Conservation (phyloP, 2,888 invertebrate genomes). For the Julus scandinavius region DNA sequence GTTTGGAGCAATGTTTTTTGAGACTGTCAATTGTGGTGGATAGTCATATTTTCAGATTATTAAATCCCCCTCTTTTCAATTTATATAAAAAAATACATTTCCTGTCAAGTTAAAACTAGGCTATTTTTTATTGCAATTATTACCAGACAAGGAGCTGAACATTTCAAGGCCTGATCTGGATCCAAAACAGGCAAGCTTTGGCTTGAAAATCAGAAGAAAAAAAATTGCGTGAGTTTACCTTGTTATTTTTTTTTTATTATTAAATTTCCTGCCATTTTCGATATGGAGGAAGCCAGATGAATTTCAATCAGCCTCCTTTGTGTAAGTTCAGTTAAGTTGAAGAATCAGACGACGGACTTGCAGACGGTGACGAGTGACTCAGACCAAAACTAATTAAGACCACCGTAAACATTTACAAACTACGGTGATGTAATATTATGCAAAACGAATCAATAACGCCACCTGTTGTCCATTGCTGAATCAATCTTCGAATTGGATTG, state of each 20-base stretch:
- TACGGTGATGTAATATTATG: neutral
- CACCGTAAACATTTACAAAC: no score
- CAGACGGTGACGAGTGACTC: neutral
- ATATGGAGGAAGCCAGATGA: neutral
- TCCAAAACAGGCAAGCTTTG: neutral
- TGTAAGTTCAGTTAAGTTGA: neutral
- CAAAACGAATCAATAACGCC: neutral
- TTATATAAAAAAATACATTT: neutral
- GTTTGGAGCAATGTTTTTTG: no score
- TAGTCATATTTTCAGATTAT: no score
- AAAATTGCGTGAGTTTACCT: neutral
- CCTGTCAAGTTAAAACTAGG: neutral
- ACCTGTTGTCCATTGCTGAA: neutral
- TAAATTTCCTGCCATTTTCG: slow-evolving; percentile 12
- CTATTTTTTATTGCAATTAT: neutral
- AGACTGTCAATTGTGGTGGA: no score
- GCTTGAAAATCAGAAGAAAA: neutral
- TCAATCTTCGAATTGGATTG: neutral
- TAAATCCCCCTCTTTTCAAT: no score
- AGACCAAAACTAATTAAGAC: slow-evolving; percentile 30
- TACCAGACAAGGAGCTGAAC: neutral
- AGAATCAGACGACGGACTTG: neutral
- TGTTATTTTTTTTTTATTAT: neutral
- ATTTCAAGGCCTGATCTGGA: neutral
- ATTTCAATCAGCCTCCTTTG: neutral